Conservation (phyloP, 1,140 invertebrate species). For the Bombus impatiens region DNA sequence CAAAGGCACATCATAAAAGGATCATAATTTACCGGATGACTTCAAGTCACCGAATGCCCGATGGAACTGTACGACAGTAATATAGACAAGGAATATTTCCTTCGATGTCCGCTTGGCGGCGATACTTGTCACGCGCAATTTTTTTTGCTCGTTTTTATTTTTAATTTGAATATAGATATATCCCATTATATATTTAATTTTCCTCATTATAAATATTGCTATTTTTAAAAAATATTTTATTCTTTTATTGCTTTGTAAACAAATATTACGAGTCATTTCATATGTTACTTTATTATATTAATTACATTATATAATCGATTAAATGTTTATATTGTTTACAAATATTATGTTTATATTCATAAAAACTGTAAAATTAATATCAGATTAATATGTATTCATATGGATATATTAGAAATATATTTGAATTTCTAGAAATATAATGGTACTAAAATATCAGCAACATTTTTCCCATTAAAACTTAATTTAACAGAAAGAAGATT, state of each 20-base stretch:
- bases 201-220: not conserved
- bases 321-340: not conserved
- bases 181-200: not conserved
- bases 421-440: slow-evolving; percentile 15
- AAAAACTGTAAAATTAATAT: not conserved
- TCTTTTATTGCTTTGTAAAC: not conserved
- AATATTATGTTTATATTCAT: not conserved
- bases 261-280: not conserved
- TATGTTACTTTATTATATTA: not conserved
- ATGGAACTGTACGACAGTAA: slow-evolving; percentile 23
- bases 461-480: too few relatives aligned
- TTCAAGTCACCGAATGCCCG: slow-evolving; percentile 50
- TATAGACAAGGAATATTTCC: slow-evolving; percentile 16
- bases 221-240: not conserved
- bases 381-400: not conserved
- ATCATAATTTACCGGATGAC: slow-evolving; percentile 39
- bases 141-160: not conserved
- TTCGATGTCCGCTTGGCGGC: slow-evolving; percentile 4
- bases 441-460: too few relatives aligned
- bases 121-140: not conserved
- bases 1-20: slow-evolving; percentile 12
- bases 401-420: not conserved
- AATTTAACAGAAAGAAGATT: too few relatives aligned
- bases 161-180: not conserved
- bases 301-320: not conserved